Evolutionary conservation across 2,113 vertebrate species (phyloP).

Genomic region (Ursus arctos): DNA sequence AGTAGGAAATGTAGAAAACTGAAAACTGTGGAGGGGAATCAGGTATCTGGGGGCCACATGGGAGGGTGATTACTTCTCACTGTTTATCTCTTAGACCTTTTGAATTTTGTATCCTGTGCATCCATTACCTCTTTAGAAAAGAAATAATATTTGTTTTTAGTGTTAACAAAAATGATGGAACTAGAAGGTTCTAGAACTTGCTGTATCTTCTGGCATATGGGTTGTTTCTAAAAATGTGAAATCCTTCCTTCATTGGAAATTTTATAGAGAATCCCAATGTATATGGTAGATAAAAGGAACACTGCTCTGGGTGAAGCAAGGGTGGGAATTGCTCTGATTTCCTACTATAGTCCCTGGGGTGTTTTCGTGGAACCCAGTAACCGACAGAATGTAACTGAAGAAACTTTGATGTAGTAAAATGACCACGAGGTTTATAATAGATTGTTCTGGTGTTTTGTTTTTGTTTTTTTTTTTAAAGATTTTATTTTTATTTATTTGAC

Average conservation of each 20-base stretch:
- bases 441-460: background rate
- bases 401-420: background rate
- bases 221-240: constrained; percentile 8
- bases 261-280: background rate
- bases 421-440: constrained; percentile 2
- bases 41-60: background rate
- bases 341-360: background rate
- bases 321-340: background rate
- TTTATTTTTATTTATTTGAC: too few species aligned
- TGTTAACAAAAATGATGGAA: constrained; percentile 47
- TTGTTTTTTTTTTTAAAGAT: too few species aligned
- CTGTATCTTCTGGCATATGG: background rate
- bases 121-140: constrained; percentile 40
- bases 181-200: constrained; percentile 30
- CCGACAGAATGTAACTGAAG: background rate
- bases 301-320: background rate
- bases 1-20: background rate
- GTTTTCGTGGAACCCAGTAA: constrained; percentile 22
- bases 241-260: constrained; percentile 32
- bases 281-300: background rate
- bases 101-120: background rate
- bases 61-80: background rate
- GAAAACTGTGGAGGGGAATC: background rate
- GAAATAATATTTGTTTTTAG: constrained; percentile 9
- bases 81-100: background rate